These are phyloP conservation scores for Leptothorax acervorum DNA, from an alignment of 2,888 invertebrate species.

Conservation along the genomic window DNA sequence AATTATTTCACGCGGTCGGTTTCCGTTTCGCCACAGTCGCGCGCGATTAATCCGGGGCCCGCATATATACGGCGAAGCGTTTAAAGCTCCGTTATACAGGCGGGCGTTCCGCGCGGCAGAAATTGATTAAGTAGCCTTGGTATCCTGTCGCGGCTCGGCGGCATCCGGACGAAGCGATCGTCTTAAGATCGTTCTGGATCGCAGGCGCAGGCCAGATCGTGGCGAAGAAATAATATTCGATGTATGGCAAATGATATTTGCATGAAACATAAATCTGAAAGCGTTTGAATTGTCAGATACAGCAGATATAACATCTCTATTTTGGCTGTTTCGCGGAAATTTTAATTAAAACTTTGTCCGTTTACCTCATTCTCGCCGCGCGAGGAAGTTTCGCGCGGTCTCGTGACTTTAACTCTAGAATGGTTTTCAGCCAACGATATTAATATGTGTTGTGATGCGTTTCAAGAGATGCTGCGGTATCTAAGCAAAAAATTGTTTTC, in stretches of 20 bases:
- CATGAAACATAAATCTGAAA: not conserved
- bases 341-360: constrained; percentile 23
- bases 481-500: not conserved
- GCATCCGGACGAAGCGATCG: not conserved
- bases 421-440: not conserved
- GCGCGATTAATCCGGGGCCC: not conserved
- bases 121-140: constrained; percentile 40
- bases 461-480: not conserved
- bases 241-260: not conserved
- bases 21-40: not conserved
- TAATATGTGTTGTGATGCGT: not conserved
- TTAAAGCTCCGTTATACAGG: constrained; percentile 39
- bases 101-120: constrained; percentile 27
- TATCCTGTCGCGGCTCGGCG: constrained; percentile 13
- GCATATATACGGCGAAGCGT: not conserved
- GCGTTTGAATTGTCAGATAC: not conserved
- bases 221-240: not conserved
- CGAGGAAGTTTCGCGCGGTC: not conserved
- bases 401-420: not conserved
- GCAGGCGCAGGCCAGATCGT: not conserved
- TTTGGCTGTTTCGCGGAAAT: constrained; percentile 3
- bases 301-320: not conserved
- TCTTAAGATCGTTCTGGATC: not conserved
- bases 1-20: constrained; percentile 26
- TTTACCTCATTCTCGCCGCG: not conserved